These are phyloP conservation scores for Theocolax elegans DNA, from an alignment of 1,140 invertebrate species.

Conservation along the genomic window DNA sequence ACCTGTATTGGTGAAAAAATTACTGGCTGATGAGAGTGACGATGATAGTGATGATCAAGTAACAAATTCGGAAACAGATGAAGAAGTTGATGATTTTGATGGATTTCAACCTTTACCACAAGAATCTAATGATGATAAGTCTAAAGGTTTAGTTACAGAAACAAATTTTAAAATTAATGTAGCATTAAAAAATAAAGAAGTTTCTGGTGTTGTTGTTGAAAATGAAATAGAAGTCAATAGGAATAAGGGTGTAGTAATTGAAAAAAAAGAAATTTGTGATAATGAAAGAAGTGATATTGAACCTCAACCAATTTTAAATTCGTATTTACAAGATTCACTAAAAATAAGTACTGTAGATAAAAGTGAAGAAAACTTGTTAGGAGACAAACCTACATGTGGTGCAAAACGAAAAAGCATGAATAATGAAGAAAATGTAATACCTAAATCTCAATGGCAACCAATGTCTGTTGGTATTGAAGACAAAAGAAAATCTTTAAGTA, in stretches of 20 bases:
- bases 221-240: background rate
- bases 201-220: background rate
- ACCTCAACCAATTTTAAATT: conserved; percentile 17
- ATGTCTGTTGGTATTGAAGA: background rate
- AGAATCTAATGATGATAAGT: background rate
- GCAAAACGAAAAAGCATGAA: conserved; percentile 5
- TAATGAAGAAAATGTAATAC: background rate
- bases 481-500: conserved; percentile 19
- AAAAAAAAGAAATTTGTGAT: background rate
- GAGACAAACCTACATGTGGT: background rate
- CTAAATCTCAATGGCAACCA: conserved; percentile 16
- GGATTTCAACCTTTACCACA: conserved; percentile 37
- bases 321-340: conserved; percentile 26
- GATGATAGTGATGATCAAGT: conserved; percentile 48
- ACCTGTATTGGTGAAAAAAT: conserved; percentile 52
- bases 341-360: background rate
- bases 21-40: conserved; percentile 48
- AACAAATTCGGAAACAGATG: conserved; percentile 42
- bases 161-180: conserved; percentile 4
- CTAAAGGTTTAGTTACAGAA: background rate
- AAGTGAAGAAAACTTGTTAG: background rate
- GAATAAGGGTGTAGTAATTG: background rate
- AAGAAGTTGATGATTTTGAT: conserved; percentile 46
- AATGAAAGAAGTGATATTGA: no score
- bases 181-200: background rate